Evolutionary conservation across 2,888 invertebrate species (phyloP).

Genomic region (Phanerotoma sp.): DNA sequence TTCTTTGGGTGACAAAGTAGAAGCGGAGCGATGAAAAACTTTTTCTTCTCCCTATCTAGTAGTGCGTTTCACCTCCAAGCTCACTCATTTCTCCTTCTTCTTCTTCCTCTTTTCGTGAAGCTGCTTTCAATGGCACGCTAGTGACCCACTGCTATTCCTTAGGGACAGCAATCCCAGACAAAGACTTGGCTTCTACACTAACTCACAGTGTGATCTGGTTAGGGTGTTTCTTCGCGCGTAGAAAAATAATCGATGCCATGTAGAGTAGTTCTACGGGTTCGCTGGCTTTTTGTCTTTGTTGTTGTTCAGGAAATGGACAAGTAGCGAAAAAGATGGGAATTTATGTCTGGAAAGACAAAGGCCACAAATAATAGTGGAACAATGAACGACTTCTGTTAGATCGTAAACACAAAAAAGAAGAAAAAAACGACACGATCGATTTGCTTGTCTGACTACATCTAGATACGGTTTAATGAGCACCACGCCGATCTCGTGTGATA

Average conservation of each 20-base stretch:
- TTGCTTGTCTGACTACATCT: too few species aligned
- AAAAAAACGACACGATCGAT: neutral
- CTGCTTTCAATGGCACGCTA: constrained; percentile 20
- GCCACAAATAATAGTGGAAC: constrained; percentile 25
- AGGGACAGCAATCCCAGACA: constrained; percentile 30
- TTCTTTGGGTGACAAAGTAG: constrained; percentile 27
- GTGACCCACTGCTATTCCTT: constrained; percentile 33
- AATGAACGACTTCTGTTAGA: constrained; percentile 28
- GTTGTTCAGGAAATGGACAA: neutral
- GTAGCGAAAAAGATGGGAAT: constrained; percentile 7
- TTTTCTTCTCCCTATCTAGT: constrained; percentile 22
- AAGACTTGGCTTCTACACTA: too few species aligned
- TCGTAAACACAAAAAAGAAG: constrained; percentile 6
- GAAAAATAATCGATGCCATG: constrained; percentile 54
- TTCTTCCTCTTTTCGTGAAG: neutral
- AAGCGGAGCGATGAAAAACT: constrained; percentile 18
- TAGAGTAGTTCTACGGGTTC: too few species aligned
- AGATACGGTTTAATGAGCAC: constrained; percentile 1
- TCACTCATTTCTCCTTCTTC: constrained; percentile 16
- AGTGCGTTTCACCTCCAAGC: neutral
- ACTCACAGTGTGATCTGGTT: constrained; percentile 26
- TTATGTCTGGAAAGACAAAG: constrained; percentile 9
- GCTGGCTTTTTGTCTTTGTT: too few species aligned
- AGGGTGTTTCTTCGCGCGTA: constrained; percentile 41
- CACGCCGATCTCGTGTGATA: neutral